Evolutionary conservation across 2,888 invertebrate genomes (phyloP).

Genomic region (Thymelicus sylvestris): DNA sequence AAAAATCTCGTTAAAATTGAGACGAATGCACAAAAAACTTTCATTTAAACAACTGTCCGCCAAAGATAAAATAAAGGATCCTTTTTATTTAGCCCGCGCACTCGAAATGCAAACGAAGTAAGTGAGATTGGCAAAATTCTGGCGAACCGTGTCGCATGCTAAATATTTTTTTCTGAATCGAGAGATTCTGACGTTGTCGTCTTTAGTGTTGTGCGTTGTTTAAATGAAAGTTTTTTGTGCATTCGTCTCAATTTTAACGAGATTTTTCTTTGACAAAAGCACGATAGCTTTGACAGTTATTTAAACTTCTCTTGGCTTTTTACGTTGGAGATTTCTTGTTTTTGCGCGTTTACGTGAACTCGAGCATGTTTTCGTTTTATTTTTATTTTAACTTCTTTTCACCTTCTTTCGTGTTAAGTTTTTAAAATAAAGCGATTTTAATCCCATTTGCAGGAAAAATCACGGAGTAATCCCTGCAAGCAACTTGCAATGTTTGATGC

Average conservation of each 20-base stretch:
- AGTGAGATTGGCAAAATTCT: constrained; percentile 62
- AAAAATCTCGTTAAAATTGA: constrained; percentile 71
- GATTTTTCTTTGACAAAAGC: constrained; percentile 63
- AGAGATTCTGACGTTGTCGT: constrained; percentile 20
- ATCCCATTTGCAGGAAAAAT: neutral
- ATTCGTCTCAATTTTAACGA: constrained; percentile 72
- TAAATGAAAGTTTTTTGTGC: constrained; percentile 69
- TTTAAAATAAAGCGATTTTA: neutral
- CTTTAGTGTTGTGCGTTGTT: constrained; percentile 50
- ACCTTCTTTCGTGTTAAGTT: neutral
- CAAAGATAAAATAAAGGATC: constrained; percentile 67
- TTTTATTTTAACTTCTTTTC: constrained; percentile 13
- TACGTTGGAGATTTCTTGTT: constrained; percentile 54
- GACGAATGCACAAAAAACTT: constrained; percentile 68
- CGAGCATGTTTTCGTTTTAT: constrained; percentile 10
- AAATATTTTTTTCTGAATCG: constrained; percentile 31
- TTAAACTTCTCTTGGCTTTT: constrained; percentile 64
- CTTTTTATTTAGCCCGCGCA: constrained; percentile 52
- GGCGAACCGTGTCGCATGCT: constrained; percentile 49
- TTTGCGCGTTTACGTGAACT: constrained; percentile 52
- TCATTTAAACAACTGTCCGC: constrained; percentile 69
- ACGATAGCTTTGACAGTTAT: constrained; percentile 70
- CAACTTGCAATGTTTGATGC: neutral
- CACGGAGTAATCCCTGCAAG: neutral
- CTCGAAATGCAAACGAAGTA: constrained; percentile 71